Base-by-base conservation (phyloP, 2,888 invertebrate species). In the Sisyra terminalis region DNA sequence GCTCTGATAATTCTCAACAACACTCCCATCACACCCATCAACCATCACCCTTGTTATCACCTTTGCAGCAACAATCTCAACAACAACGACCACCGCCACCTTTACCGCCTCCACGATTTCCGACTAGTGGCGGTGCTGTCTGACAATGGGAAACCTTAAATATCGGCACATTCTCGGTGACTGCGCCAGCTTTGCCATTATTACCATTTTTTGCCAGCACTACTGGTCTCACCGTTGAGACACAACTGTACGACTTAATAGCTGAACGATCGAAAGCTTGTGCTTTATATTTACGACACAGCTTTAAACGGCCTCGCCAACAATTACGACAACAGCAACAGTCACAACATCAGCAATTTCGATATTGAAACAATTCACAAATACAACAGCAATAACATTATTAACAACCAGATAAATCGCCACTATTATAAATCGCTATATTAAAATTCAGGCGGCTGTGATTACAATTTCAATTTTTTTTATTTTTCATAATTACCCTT, bases 21-120 rank as follows among this genome's bases (percentile, higher is more conserved):
- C 83, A 84, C 62, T 84, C 85, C 71, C 39, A 65, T 64, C 66
- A 59, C 66, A 78, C 71, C 82, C 78, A 86, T 85, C 65, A 86
- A 85, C 65, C 87, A 87, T 69, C 83, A 77, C 68, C 86, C 83
- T 70, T 84, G 6, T 15, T 24, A 8, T 84, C 68, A 73, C 70
- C 63, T 73, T 72, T 60, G 81, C 78, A 63, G 74, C 74, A 73
- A 69, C 73, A 64, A 74, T 66, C 57, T 67, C 67, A 64, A 71
- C 67, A 64, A 60, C 61, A 65, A 59, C 69, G 82, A 62, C 79
- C 81, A 62, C 83, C 84, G 63, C 85, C 85, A 53, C 81, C 83
- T 60, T 76, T 82, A 66, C 84, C 78, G 52, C 83, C 82, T 52
- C 80, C 80, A 60, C 73, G 80, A 59, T 81, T 79, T 70, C 80